Percentiles rank a stretch among this genome's conserved stretches.
These are phyloP conservation scores for Petromus typicus DNA, from an alignment of 2,113 vertebrate species.

Conservation along the genomic window DNA sequence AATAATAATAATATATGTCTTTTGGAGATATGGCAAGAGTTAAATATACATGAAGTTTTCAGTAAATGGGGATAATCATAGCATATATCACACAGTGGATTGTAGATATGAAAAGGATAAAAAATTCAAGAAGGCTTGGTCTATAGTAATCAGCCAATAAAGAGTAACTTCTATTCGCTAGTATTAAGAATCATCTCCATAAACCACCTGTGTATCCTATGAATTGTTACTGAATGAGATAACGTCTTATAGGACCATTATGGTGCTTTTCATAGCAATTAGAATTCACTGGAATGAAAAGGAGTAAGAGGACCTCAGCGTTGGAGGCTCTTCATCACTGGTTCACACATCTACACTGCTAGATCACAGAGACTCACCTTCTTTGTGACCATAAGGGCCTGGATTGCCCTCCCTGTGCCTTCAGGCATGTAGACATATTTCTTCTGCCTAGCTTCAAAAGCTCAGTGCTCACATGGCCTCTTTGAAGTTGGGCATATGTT, in stretches of 20 bases:
- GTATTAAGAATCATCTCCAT: background rate
- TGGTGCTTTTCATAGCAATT: slow-evolving; percentile 12
- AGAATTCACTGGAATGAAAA: background rate
- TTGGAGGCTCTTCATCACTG: slow-evolving; percentile 31
- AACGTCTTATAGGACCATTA: background rate
- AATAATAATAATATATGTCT: background rate
- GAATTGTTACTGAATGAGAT: background rate
- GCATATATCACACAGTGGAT: background rate
- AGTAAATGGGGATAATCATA: background rate
- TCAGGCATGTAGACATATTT: slow-evolving; percentile 72
- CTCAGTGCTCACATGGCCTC: slow-evolving; percentile 54
- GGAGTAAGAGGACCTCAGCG: background rate
- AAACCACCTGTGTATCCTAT: background rate
- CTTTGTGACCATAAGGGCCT: slow-evolving; percentile 68
- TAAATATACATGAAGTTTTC: background rate
- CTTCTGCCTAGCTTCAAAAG: slow-evolving; percentile 78
- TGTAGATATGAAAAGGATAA: background rate
- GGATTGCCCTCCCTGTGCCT: slow-evolving; percentile 74
- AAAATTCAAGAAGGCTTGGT: background rate
- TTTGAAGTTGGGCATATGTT: slow-evolving; percentile 78
- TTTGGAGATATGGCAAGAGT: background rate
- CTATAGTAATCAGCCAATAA: background rate
- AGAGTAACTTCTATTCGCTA: background rate
- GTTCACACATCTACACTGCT: background rate
- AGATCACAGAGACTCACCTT: slow-evolving; percentile 65